These are phyloP conservation scores for Ammospiza nelsoni DNA, from an alignment of 2,113 vertebrate genomes.

Conservation along the genomic window DNA sequence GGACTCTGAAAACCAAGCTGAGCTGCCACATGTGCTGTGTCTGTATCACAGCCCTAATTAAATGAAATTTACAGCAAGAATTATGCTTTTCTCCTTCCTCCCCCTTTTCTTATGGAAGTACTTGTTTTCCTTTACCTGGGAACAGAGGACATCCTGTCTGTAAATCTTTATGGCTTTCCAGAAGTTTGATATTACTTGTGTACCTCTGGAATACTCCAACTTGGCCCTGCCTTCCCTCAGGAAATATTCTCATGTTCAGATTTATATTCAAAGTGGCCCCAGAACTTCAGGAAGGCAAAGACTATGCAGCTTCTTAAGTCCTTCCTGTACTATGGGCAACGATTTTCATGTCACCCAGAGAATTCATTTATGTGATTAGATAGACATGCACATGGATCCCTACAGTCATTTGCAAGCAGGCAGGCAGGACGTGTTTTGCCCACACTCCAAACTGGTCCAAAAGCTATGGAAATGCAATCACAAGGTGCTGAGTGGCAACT, in stretches of 20 bases:
- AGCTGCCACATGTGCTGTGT: background rate
- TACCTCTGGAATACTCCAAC: background rate
- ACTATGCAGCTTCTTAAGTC: background rate
- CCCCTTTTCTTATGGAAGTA: background rate
- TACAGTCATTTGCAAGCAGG: background rate
- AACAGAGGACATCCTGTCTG: background rate
- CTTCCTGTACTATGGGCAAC: background rate
- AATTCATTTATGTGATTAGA: background rate
- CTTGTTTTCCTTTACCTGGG: slow-evolving; percentile 47
- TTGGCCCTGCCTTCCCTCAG: background rate
- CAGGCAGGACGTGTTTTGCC: slow-evolving; percentile 10
- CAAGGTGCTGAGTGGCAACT: slow-evolving; percentile 45
- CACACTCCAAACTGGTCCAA: background rate
- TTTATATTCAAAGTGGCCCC: slow-evolving; percentile 9
- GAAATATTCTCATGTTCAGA: background rate
- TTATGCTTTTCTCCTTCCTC: background rate
- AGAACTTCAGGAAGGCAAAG: slow-evolving; percentile 1
- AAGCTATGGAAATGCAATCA: slow-evolving; percentile 43
- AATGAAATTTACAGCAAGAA: slow-evolving; percentile 12
- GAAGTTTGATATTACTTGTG: slow-evolving; percentile 15
- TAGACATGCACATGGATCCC: background rate
- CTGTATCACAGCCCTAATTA: background rate
- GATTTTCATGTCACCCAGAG: slow-evolving; percentile 8
- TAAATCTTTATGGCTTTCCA: slow-evolving; percentile 35
- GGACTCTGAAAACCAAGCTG: background rate